Percentiles rank a stretch among this genome's conserved stretches.
phyloP scores from a whole-genome alignment of 2,113 vertebrate genomes.

The Microtus pennsylvanicus region DNA sequence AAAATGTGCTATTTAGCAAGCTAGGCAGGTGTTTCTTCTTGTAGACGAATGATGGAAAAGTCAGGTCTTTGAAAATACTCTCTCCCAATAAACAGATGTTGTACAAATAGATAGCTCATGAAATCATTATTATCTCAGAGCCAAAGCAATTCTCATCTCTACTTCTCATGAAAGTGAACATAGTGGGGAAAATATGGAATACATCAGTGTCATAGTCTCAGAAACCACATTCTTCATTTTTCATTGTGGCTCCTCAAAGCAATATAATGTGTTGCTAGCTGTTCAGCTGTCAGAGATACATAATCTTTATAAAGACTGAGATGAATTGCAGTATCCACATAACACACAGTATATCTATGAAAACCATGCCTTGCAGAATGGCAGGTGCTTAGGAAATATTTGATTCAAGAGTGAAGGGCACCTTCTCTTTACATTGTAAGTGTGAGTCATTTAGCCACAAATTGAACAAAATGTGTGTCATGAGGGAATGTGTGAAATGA shows the following conservation, averaged over 20 bases:
- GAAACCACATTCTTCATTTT: conserved; percentile 1
- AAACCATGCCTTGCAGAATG: background rate
- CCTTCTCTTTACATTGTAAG: background rate
- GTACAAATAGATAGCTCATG: background rate
- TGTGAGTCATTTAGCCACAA: background rate
- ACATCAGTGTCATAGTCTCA: background rate
- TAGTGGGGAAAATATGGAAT: background rate
- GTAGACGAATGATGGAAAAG: background rate
- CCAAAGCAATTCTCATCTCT: background rate
- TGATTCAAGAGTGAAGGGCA: background rate
- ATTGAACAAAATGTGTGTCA: background rate
- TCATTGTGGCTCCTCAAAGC: background rate
- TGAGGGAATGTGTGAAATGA: background rate
- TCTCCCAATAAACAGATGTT: conserved; percentile 11
- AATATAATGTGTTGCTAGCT: background rate
- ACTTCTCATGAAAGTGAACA: background rate
- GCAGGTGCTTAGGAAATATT: background rate
- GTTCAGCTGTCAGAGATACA: background rate
- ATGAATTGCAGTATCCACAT: background rate
- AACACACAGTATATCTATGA: background rate
- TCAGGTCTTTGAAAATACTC: background rate
- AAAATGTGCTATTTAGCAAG: background rate
- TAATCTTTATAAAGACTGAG: background rate
- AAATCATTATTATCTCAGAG: conserved; percentile 16
- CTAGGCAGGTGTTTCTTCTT: conserved; percentile 10